Conservation (phyloP, 1,140 invertebrate species). For the Polyergus mexicanus region DNA sequence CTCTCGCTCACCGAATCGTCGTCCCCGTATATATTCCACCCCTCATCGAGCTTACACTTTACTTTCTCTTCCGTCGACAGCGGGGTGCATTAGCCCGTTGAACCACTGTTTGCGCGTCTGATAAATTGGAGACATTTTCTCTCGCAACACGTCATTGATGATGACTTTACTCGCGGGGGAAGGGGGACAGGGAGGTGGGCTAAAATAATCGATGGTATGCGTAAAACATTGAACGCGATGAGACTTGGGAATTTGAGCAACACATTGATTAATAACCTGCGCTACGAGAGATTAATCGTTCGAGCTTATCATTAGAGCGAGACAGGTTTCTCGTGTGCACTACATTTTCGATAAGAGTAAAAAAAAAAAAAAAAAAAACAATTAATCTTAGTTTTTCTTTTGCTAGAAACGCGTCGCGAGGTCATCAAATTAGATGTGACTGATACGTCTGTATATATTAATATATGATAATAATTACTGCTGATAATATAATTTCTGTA, state of each 20-base stretch:
- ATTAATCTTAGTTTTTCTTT: not conserved
- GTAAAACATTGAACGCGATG: slow-evolving; percentile 4
- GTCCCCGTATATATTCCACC: slow-evolving; percentile 2
- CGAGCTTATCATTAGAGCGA: not conserved
- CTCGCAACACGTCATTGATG: not conserved
- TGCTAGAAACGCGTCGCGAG: not conserved
- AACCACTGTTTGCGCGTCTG: not conserved
- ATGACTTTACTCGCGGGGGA: not conserved
- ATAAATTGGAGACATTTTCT: slow-evolving; percentile 1
- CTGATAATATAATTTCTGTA: too few relatives aligned
- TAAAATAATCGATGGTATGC: not conserved
- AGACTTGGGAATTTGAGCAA: not conserved
- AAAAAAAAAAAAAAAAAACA: not conserved
- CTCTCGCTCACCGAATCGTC: not conserved
- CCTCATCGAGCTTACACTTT: slow-evolving; percentile 12
- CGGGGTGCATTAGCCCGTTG: slow-evolving; percentile 4
- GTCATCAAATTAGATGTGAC: not conserved
- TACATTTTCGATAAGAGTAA: not conserved
- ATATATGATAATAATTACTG: too few relatives aligned
- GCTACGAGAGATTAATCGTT: not conserved
- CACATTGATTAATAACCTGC: slow-evolving; percentile 14
- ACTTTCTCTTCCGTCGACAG: slow-evolving; percentile 30
- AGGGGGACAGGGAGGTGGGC: too few relatives aligned
- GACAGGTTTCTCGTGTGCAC: not conserved
- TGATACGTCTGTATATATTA: too few relatives aligned